Evolutionary conservation across 2,797 vertebrate genomes (phyloP), one percentile per base, ranked within the genome.

Genomic region (Scarus forsteni): DNA sequence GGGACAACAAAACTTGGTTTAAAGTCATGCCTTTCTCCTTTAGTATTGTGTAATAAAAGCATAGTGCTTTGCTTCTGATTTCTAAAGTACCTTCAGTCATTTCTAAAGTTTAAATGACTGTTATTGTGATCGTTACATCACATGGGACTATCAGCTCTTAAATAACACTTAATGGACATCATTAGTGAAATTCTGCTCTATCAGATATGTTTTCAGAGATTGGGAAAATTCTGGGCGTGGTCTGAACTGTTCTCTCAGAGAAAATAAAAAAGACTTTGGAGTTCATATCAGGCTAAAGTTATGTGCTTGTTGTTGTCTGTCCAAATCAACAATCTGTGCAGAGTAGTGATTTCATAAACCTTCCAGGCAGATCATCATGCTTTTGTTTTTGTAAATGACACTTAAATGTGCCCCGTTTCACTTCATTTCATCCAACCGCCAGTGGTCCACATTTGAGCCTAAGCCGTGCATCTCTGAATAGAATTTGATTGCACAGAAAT

Each of bases 121-220:
- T 8, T 35, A 34, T 65, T 81, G 66, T 54, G 56, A 39, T n/a
- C 35, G 45, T 88, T 82, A 50, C 66, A 79, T 83, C 73, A 83
- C 36, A 44, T 60, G 46, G 51, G 15, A 19, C 48, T 27, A 70
- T 63, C 55, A 75, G 49, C 60, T 27, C 65, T 16, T 54, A 69
- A 85, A 87, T 85, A 51, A 55, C 52, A 64, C 50, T 50, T 75
- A 80, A 84, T 86, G 40, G 13, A 56, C 73, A 53, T 62, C 57
- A 83, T 84, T 83, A 79, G 68, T 56, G 18, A 71, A 67, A 70
- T 56, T 42, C 49, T 68, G 43, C 60, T 52, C 1, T 64, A 39
- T 45, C 6, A 45, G 60, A 55, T 49, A 42, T 16, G 19, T 80
- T 77, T 66, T 77, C 34, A 40, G 57, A 40, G 46, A 53, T 34